Evolutionary conservation across 2,797 vertebrate genomes (phyloP).

Genomic region (Tragopan temminckii): DNA sequence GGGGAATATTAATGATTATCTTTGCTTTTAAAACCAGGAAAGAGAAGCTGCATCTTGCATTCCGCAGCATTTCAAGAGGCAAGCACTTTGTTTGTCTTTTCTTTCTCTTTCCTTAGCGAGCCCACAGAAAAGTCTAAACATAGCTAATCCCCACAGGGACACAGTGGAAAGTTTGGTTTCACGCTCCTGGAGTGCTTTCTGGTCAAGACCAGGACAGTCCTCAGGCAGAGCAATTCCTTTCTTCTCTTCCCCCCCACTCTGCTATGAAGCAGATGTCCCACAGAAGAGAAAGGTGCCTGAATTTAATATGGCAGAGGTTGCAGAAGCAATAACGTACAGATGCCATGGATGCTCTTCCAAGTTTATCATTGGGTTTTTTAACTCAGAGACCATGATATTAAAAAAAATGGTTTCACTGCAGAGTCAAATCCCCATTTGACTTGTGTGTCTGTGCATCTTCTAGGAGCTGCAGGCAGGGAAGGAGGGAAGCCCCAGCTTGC

Average conservation of each 20-base stretch:
- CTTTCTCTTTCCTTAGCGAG: conserved; percentile 66
- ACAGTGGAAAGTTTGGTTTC: conserved; percentile 63
- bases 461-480: background rate
- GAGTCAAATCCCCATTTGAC: background rate
- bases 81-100: conserved; percentile 65
- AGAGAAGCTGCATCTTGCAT: background rate
- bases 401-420: conserved; percentile 14
- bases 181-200: conserved; percentile 15
- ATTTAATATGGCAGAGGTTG: background rate
- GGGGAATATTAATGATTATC: conserved; percentile 56
- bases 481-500: background rate
- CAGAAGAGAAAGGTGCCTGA: background rate
- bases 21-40: conserved; percentile 32
- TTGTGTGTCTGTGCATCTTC: background rate
- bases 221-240: conserved; percentile 4
- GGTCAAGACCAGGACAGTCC: conserved; percentile 18
- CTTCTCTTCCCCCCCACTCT: background rate
- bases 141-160: conserved; percentile 69
- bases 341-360: background rate
- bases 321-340: background rate
- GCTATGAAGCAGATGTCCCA: background rate
- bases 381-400: background rate
- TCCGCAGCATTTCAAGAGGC: conserved; percentile 45
- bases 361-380: background rate
- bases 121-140: conserved; percentile 70